These are phyloP conservation scores for Chironomus tepperi DNA, from an alignment of 1,140 invertebrate species.

Conservation along the genomic window DNA sequence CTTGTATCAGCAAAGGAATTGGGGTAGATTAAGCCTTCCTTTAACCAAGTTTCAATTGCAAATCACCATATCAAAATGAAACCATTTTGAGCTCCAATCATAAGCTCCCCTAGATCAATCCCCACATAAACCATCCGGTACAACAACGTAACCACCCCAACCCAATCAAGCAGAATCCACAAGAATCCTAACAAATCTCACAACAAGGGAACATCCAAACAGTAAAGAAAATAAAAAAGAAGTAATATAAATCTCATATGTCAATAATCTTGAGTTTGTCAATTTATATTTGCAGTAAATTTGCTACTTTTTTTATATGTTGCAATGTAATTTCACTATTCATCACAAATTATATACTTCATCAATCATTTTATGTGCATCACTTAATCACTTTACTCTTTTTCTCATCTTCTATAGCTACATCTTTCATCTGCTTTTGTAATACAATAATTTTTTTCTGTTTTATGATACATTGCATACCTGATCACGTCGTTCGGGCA, in stretches of 20 bases:
- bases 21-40: too few relatives aligned
- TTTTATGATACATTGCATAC: conserved; percentile 44
- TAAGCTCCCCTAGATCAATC: too few relatives aligned
- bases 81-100: too few relatives aligned
- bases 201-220: neutral
- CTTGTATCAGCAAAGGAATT: too few relatives aligned
- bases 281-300: conserved; percentile 9
- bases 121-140: too few relatives aligned
- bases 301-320: neutral
- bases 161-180: too few relatives aligned
- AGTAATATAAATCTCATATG: conserved; percentile 1
- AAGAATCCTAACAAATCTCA: too few relatives aligned
- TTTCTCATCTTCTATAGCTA: neutral
- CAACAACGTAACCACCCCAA: too few relatives aligned
- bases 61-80: too few relatives aligned
- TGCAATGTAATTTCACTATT: neutral
- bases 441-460: conserved; percentile 17
- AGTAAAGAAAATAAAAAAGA: neutral
- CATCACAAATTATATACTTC: conserved; percentile 1
- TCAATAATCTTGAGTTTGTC: conserved; percentile 5
- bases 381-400: neutral
- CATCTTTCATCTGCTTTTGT: conserved; percentile 27
- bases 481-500: conserved; percentile 42
- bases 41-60: too few relatives aligned
- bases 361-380: conserved; percentile 9